A percentile compares a stretch with the other conserved stretches of the same genome.
Conservation (phyloP, 1,140 invertebrate genomes). For the Penaeus japonicus region DNA sequence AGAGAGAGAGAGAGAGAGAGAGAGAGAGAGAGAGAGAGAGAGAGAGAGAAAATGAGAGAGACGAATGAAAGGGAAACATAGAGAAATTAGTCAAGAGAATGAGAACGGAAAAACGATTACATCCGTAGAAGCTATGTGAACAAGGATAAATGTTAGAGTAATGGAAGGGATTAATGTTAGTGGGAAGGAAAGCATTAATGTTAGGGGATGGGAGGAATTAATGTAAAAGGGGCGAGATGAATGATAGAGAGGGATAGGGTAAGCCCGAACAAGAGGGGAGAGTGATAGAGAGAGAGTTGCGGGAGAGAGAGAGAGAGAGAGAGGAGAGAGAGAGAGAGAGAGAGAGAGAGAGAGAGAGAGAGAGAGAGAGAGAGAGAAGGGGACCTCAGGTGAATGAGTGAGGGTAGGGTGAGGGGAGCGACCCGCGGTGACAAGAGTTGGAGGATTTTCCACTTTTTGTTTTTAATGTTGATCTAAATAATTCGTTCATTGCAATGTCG, state of each 20-base stretch:
- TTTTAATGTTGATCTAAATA: constrained; percentile 45
- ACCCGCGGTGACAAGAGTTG: constrained; percentile 40
- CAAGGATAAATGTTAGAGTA: constrained; percentile 1
- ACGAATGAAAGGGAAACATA: neutral
- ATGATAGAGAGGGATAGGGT: constrained; percentile 35
- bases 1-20: neutral
- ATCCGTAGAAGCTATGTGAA: neutral
- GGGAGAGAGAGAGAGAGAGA: neutral
- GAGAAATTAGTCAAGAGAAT: neutral
- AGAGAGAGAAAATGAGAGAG: neutral
- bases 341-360: neutral
- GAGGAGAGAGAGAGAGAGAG: neutral
- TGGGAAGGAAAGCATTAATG: constrained; percentile 37
- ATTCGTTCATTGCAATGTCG: constrained; percentile 33
- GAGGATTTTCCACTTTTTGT: constrained; percentile 41
- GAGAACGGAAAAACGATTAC: neutral
- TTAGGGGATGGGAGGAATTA: constrained; percentile 46
- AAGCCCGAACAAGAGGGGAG: neutral
- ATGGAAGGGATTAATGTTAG: constrained; percentile 4
- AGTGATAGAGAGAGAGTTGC: constrained; percentile 7
- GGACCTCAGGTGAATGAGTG: neutral
- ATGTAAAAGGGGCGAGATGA: constrained; percentile 36
- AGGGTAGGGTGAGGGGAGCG: constrained; percentile 31
- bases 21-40: constrained; percentile 20
- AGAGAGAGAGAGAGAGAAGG: constrained; percentile 6